Base-by-base conservation (phyloP, 2,113 vertebrate species). In the Aptenodytes patagonicus region DNA sequence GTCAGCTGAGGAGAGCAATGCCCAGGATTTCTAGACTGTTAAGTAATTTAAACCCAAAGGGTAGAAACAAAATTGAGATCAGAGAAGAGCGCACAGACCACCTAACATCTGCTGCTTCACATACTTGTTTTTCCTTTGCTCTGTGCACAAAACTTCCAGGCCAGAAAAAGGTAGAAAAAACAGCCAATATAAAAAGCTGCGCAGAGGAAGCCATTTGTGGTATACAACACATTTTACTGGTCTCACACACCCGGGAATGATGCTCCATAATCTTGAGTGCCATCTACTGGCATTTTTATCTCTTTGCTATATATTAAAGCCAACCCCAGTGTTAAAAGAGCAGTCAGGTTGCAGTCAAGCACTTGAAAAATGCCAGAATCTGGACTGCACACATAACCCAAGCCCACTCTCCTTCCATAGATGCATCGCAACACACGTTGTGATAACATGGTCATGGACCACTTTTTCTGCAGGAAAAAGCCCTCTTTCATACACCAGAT, bases 231-330 rank as follows among this genome's bases (percentile, higher is more conserved):
- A 3, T 90, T 69, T 72, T 78, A 20, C 47, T 6, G 70, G 16
- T 28, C 78, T 91, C 44, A 29, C 38, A 2, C 87, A 85, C 81
- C 78, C 18, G 0, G 81, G 34, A 93, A 20, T 4, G 84, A 73
- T 34, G 91, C 89, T 83, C 78, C 68, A 21, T 75, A 93, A 97
- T 97, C 97, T 96, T 92, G 97, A 96, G 91, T 95, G 96, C 97
- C 97, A 97, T 93, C 97, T 97, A 91, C 97, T 71, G 97, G 97
- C 91, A 81, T 88, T 95, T 94, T 86, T 70, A 40, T 51, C 54
- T 83, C 92, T 64, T 47, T 71, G 86, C 95, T 89, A 26, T 46
- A 40, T 80, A 88, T 93, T 77, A 86, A 80, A 92, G 69, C 51
- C 85, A 86, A 68, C 26, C 58, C 34, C 51, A 18, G 52, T 13